Percentiles rank a stretch among this genome's conserved stretches.
phyloP scores from a whole-genome alignment of 53 echinoderm and acorn worm genomes.

The Luidia sarsii region DNA sequence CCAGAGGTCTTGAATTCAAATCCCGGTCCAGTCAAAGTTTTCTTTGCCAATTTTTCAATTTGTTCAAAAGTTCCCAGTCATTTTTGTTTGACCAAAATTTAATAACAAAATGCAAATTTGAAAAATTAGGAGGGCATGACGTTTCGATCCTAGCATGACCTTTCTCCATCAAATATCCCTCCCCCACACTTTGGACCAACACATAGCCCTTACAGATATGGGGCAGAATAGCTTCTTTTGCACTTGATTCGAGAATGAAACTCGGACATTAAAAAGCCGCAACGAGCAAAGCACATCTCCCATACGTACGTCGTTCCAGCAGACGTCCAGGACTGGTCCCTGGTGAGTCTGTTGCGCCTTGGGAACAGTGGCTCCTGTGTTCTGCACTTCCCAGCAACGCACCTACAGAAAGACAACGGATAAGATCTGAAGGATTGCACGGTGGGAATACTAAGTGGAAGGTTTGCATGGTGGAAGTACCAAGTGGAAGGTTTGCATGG shows the following conservation, averaged over 20 bases:
- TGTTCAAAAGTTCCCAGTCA: too few relatives aligned
- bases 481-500: too few relatives aligned
- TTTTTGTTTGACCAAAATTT: too few relatives aligned
- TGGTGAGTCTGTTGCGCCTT: constrained; percentile 97
- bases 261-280: too few relatives aligned
- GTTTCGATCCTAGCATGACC: neutral
- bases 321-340: constrained; percentile 89
- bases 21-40: too few relatives aligned
- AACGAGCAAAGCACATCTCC: neutral
- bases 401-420: constrained; percentile 60
- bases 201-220: neutral
- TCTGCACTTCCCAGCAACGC: constrained; percentile 95
- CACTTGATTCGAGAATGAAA: too few relatives aligned
- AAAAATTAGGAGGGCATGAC: too few relatives aligned
- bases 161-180: neutral
- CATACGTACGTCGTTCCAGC: constrained; percentile 83
- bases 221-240: too few relatives aligned
- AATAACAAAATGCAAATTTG: too few relatives aligned
- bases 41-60: too few relatives aligned
- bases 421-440: neutral
- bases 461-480: too few relatives aligned
- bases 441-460: neutral
- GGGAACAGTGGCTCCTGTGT: constrained; percentile 83
- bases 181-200: neutral
- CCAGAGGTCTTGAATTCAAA: too few relatives aligned